Base-by-base conservation (phyloP, 2,888 invertebrate species). In the Arctia plantaginis region DNA sequence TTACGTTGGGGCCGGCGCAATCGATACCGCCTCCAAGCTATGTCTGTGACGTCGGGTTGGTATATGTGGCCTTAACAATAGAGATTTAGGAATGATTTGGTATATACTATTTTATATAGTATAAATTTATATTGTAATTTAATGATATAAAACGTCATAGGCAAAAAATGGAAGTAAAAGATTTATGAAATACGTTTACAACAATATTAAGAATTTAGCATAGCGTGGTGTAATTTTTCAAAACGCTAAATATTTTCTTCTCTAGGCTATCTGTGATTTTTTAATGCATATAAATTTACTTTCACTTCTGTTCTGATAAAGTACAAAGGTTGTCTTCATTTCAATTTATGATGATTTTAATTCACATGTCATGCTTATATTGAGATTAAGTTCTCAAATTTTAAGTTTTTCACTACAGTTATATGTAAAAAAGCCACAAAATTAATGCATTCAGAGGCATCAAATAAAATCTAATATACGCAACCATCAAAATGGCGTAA, bases 11-110 rank as follows among this genome's bases (percentile, higher is more conserved):
- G 85, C 77, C 77, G 78, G 74, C 77, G 88, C 84, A 91, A 92
- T 93, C 93, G 91, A 93, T 92, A 89, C 83, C 83, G 88, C 86
- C 87, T 89, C 84, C 84, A 79, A 86, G 86, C 85, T 82, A 85
- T 78, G 87, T 82, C 86, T 86, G 86, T 86, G 84, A 82, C 82
- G 81, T 77, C 73, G 79, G 73, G 78, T 80, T 79, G 76, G 65
- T 39, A 41, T n/a, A 74, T 77, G 71, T 66, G 80, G 86, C 87
- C 69, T 72, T n/a, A 41, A 68, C 69, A 73, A 77, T 18, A 1
- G 65, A 62, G 64, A 44, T 33, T 44, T 23, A 27, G 20, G 8
- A 59, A 35, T 35, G 3, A n/a, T 59, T 33, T 55, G 13, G n/a
- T 7, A 69, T 51, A 33, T 15, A 44, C 6, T 13, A 20, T 1